Base-by-base conservation (phyloP, 2,113 vertebrate genomes). In the Bambusicola thoracicus region DNA sequence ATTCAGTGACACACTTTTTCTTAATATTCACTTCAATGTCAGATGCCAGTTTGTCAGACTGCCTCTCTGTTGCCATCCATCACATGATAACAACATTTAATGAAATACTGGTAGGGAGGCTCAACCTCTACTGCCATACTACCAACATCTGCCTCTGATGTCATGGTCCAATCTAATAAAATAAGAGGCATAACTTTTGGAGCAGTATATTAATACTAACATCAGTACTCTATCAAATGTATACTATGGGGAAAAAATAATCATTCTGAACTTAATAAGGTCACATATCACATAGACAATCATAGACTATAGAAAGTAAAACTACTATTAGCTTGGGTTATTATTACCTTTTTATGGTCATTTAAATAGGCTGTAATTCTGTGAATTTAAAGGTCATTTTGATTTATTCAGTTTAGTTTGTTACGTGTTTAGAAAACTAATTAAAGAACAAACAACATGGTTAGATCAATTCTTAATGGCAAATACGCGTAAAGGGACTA, bases 181-280 rank as follows among this genome's bases (percentile, higher is more conserved):
- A 55, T 55, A 17, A 11, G 16, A 32, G 9, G 29, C 29, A 55
- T 32, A 32, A 55, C 29, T 55, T 30, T 55, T 30, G 16, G 53
- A 30, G 53, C 29, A 55, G 29, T 55, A 18, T 32, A 97, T 96
- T 97, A 97, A 98, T 97, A 97, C 97, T 96, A 97, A 97, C 77
- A 96, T 98, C 97, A 97, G 97, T 98, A 97, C 76, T 96, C 87
- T 97, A 97, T 98, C 97, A 98, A 98, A 97, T 59, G 40, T 97
- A 91, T 95, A 97, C 96, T 98, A 96, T 97, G 92, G 86, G 97
- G 97, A 98, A 97, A 96, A 97, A 97, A 46, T n/a, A 46, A 46
- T 98, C 95, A 97, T 32, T 90, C 69, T 93, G 86, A 97, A 98
- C 97, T 98, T 97, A 97, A 96, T 97, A 97, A 97, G 92, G 89